phyloP scores from a whole-genome alignment of 2,113 vertebrate species.

The Haemorhous mexicanus region DNA sequence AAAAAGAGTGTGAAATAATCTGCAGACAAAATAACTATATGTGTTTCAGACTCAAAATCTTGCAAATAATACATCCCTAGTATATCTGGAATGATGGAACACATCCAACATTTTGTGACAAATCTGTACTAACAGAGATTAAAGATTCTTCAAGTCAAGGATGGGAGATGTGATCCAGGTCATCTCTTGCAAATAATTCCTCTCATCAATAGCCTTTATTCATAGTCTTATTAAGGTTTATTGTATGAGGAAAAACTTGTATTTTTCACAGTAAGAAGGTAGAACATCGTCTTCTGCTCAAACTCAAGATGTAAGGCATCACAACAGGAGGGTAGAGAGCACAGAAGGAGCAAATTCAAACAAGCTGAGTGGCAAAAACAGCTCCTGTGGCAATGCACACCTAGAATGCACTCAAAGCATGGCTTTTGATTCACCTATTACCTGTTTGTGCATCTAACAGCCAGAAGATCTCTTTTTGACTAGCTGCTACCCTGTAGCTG shows the following conservation, averaged over 20 bases:
- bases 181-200: constrained; percentile 19
- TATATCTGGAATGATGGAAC: background rate
- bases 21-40: background rate
- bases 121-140: background rate
- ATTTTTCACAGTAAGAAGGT: background rate
- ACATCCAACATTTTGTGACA: background rate
- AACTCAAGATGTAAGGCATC: background rate
- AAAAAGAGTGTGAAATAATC: background rate
- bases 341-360: background rate
- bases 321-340: background rate
- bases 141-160: constrained; percentile 69
- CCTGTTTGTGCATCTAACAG: background rate
- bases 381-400: background rate
- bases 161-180: constrained; percentile 49
- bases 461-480: background rate
- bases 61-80: background rate
- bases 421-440: background rate
- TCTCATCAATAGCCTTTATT: constrained; percentile 35
- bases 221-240: background rate
- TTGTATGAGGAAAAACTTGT: background rate
- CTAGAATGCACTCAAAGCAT: background rate
- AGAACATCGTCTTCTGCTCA: background rate
- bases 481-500: background rate
- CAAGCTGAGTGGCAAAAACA: background rate
- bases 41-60: background rate